These are phyloP conservation scores for Pseudomyrmex cubaensis DNA, from an alignment of 1,140 invertebrate species.

Conservation along the genomic window DNA sequence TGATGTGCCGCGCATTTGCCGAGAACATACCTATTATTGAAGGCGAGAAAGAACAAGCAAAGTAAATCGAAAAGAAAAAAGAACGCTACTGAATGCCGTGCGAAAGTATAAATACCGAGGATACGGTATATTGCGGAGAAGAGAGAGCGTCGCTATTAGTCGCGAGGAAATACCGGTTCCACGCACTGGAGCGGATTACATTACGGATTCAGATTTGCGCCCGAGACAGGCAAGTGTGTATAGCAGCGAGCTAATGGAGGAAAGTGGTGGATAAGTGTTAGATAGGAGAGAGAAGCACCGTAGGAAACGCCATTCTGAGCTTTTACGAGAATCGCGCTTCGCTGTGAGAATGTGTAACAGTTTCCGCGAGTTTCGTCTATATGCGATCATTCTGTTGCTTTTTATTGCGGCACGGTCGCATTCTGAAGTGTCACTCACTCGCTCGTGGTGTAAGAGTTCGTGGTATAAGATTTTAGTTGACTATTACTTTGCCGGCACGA, in stretches of 20 bases:
- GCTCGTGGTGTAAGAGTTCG: neutral
- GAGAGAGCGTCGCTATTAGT: neutral
- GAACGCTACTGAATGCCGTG: neutral
- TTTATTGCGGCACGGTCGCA: neutral
- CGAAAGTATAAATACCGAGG: neutral
- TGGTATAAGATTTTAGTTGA: neutral
- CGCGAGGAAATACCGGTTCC: conserved; percentile 10
- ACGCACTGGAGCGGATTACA: conserved; percentile 29
- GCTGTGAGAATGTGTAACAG: conserved; percentile 20
- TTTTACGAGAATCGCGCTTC: conserved; percentile 46
- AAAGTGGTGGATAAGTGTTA: conserved; percentile 1
- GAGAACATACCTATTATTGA: neutral
- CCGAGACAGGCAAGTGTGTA: neutral
- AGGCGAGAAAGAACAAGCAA: neutral
- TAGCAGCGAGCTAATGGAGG: conserved; percentile 41
- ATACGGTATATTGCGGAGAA: conserved; percentile 8
- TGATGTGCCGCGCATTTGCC: neutral
- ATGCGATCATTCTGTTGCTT: neutral
- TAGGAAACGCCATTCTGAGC: conserved; percentile 25
- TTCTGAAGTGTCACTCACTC: neutral
- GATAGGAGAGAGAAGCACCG: neutral
- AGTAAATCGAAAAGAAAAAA: neutral
- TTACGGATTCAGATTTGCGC: conserved; percentile 56
- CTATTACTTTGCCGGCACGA: neutral
- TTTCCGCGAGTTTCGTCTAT: conserved; percentile 12